phyloP scores from a whole-genome alignment of 2,888 invertebrate species.

The Chymomyza caudatula region DNA sequence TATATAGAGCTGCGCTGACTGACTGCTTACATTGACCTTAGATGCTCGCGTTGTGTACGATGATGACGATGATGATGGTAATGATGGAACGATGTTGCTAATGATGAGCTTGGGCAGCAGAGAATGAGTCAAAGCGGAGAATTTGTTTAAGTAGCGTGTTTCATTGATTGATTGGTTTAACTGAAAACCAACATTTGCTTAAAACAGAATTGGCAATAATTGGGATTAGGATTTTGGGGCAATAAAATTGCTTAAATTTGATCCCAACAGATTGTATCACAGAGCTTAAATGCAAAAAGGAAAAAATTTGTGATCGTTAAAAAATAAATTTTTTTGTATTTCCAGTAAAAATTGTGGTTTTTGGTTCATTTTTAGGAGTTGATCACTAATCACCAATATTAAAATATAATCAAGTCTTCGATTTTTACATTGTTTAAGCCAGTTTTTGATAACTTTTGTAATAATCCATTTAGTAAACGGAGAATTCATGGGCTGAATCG shows the following conservation, averaged over 20 bases:
- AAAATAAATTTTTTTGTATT: no score
- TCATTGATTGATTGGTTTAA: slow-evolving; percentile 26
- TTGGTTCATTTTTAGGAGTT: no score
- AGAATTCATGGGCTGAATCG: no score
- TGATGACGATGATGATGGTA: background rate
- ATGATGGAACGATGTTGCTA: slow-evolving; percentile 2
- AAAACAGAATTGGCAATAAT: slow-evolving; percentile 37
- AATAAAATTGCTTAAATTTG: slow-evolving; percentile 44
- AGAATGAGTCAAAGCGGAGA: slow-evolving; percentile 4
- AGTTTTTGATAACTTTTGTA: no score
- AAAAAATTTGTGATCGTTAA: background rate
- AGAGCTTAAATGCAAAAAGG: background rate
- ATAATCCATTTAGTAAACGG: no score
- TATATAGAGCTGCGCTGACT: background rate
- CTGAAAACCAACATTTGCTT: slow-evolving; percentile 20
- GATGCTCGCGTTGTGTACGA: slow-evolving; percentile 32
- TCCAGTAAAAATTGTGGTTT: no score
- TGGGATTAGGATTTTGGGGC: slow-evolving; percentile 21
- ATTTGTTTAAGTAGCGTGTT: background rate
- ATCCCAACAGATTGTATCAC: background rate
- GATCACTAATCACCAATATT: no score
- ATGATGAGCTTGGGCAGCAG: background rate
- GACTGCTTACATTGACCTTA: slow-evolving; percentile 54
- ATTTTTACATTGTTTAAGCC: no score
- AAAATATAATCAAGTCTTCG: no score